These are phyloP conservation scores for Pharmacophagus antenor DNA, from an alignment of 2,888 invertebrate genomes.

Conservation along the genomic window DNA sequence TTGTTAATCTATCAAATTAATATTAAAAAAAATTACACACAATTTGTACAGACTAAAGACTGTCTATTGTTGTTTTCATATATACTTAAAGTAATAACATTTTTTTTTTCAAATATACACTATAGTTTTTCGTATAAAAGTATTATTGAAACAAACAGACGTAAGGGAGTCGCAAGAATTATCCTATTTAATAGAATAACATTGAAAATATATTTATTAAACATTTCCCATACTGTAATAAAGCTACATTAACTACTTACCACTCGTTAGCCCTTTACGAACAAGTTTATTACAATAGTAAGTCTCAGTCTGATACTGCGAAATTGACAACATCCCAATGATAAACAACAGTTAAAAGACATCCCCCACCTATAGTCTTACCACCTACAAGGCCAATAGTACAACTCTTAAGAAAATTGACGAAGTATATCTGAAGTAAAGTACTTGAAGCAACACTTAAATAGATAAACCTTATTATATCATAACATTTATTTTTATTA, in stretches of 20 bases:
- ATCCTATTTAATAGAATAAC: constrained; percentile 20
- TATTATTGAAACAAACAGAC: background rate
- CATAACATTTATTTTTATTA: background rate
- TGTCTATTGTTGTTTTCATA: too few species aligned
- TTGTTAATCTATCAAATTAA: too few species aligned
- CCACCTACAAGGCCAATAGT: constrained; percentile 26
- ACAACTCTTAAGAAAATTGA: constrained; percentile 29
- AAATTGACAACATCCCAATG: constrained; percentile 57
- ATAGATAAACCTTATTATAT: background rate
- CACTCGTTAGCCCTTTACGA: constrained; percentile 4
- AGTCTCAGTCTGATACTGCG: constrained; percentile 60
- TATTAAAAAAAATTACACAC: too few species aligned
- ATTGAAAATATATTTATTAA: constrained; percentile 3
- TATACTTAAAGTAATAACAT: background rate
- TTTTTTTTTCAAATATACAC: background rate
- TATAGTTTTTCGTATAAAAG: background rate
- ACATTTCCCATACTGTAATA: background rate
- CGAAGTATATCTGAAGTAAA: too few species aligned
- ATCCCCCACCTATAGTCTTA: constrained; percentile 24
- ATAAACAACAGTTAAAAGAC: constrained; percentile 39
- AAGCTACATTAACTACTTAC: background rate
- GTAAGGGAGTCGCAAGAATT: background rate
- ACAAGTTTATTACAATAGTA: constrained; percentile 38
- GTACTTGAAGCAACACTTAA: constrained; percentile 1
- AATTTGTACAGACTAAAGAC: too few species aligned